Evolutionary conservation across 2,113 vertebrate species (phyloP), one percentile per base, ranked within the genome.

Genomic region (Eurystomus gularis): DNA sequence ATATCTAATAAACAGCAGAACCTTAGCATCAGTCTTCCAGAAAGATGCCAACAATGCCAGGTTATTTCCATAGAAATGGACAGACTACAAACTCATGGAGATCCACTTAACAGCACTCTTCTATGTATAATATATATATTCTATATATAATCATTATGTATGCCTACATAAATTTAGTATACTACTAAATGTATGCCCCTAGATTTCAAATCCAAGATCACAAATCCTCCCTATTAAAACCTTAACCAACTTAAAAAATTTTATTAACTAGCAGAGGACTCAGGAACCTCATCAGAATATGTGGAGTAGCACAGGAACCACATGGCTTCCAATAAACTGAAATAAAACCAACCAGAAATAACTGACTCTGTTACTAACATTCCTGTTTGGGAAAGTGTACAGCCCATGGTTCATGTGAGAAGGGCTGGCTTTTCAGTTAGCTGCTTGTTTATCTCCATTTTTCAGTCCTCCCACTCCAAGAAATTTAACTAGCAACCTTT

Each of bases 401-500:
- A 4, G 88, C 80, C 49, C 61, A 64, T 1, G 19, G 48, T 28
- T 87, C 61, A 28, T 55, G 80, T 3, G 4, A 88, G 73, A 89
- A 94, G 90, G 52, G 52, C n/a, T 95, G 57, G 69, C 52, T 97
- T 95, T 96, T 88, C 91, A 94, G 73, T 57, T 88, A 70, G 37
- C 62, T 96, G 81, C 69, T 76, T 94, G 52, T 52, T 96, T 44
- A 1, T 72, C 68, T 88, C 55, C 35, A 75, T 42, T 95, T 90
- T 91, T 97, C 84, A 73, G 76, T 52, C 90, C 84, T 92, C 82
- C 80, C 58, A 88, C 84, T 77, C 57, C 73, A 85, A 75, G 39
- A 75, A 88, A 96, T 94, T 84, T 69, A 75, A 93, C 92, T 61
- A 91, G 79, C 61, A 90, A 90, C 69, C 88, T 92, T 92, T 94